phyloP scores from a whole-genome alignment of 1,140 invertebrate species.

The Akabosia matsudoensis region DNA sequence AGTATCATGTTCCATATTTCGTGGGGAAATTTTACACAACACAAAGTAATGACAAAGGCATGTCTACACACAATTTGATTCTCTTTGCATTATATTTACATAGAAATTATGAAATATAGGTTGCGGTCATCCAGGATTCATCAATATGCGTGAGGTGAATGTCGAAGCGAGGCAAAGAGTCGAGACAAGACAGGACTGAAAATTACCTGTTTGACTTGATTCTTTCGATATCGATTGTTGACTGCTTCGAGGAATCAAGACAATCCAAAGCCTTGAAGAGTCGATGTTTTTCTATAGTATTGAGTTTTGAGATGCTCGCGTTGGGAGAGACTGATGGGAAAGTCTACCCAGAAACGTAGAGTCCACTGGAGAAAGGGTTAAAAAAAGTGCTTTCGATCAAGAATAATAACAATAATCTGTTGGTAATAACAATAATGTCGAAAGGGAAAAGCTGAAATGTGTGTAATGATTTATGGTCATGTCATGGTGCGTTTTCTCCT shows the following conservation, averaged over 20 bases:
- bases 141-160: not conserved
- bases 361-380: not conserved
- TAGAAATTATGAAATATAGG: too few species aligned
- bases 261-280: too few species aligned
- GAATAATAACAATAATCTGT: not conserved
- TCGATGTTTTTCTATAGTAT: too few species aligned
- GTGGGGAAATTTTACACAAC: too few species aligned
- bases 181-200: not conserved
- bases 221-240: constrained; percentile 8
- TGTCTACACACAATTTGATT: too few species aligned
- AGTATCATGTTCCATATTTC: too few species aligned
- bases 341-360: not conserved
- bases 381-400: not conserved
- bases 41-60: too few species aligned
- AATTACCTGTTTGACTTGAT: constrained; percentile 20
- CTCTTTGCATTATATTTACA: too few species aligned
- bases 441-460: not conserved
- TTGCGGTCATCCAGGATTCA: not conserved
- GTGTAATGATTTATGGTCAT: constrained; percentile 15
- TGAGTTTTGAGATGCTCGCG: too few species aligned
- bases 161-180: too few species aligned
- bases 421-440: constrained; percentile 1
- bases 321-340: constrained; percentile 17
- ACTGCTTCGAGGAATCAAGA: constrained; percentile 14
- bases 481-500: not conserved